phyloP scores from a whole-genome alignment of 1,140 invertebrate species.

The Aphaenogaster floridana region DNA sequence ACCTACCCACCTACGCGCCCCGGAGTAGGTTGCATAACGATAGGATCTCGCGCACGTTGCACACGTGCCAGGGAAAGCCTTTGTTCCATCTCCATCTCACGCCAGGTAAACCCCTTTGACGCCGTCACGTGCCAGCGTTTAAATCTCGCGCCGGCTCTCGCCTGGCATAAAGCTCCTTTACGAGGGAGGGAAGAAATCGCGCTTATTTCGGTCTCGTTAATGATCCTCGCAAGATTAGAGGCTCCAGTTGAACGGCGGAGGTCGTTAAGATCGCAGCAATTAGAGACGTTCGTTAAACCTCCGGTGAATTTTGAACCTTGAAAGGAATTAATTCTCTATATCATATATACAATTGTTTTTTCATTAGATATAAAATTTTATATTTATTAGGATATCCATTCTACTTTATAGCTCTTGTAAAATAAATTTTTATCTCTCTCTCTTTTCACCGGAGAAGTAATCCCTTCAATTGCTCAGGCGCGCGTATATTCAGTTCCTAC shows the following conservation, averaged over 20 bases:
- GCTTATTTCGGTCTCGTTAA: conserved; percentile 43
- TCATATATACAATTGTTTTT: background rate
- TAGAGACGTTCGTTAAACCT: background rate
- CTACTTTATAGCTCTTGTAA: background rate
- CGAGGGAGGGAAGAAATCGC: conserved; percentile 7
- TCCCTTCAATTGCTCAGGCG: background rate
- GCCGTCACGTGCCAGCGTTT: conserved; percentile 54
- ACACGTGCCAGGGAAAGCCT: conserved; percentile 45
- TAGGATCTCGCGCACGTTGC: conserved; percentile 60
- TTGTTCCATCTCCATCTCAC: conserved; percentile 58
- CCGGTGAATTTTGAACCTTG: background rate
- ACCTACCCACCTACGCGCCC: conserved; percentile 5
- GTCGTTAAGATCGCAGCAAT: background rate
- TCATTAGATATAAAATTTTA: background rate
- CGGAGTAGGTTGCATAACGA: conserved; percentile 54
- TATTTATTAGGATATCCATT: background rate
- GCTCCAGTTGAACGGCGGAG: background rate
- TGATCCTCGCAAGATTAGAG: conserved; percentile 15
- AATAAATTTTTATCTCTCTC: background rate
- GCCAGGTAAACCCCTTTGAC: conserved; percentile 50
- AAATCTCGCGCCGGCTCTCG: conserved; percentile 42
- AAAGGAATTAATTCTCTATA: background rate
- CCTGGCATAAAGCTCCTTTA: conserved; percentile 21
- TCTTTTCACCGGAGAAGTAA: conserved; percentile 11
- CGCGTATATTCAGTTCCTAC: conserved; percentile 7